phyloP scores from a whole-genome alignment of 1,140 invertebrate genomes.

The Calliphora vicina region DNA sequence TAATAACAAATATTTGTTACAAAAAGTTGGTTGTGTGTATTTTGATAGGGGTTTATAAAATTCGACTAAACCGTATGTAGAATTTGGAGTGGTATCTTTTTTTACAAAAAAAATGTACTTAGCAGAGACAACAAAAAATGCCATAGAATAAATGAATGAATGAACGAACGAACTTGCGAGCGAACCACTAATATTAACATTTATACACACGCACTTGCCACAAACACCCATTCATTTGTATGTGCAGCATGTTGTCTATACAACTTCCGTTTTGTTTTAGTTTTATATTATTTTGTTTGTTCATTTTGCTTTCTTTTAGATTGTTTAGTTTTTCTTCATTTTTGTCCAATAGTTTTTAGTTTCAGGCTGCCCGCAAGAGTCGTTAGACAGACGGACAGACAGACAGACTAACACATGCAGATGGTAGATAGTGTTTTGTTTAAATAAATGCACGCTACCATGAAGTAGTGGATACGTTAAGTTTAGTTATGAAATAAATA shows the following conservation, averaged over 20 bases:
- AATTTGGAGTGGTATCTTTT: too few species aligned
- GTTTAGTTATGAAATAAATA: too few species aligned
- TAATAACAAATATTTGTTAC: too few species aligned
- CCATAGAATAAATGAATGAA: background rate
- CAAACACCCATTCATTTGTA: background rate
- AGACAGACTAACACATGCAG: background rate
- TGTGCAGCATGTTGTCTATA: constrained; percentile 5
- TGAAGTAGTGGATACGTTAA: too few species aligned
- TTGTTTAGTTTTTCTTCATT: background rate
- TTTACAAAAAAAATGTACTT: too few species aligned
- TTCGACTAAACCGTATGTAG: too few species aligned
- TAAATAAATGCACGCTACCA: too few species aligned
- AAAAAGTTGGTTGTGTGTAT: too few species aligned
- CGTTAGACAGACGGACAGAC: background rate
- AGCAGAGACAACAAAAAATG: background rate
- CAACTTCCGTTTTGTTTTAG: constrained; percentile 4
- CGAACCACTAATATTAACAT: background rate
- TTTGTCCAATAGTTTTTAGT: background rate
- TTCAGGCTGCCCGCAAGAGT: background rate
- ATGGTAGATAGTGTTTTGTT: background rate
- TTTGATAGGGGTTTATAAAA: too few species aligned
- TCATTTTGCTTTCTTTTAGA: background rate
- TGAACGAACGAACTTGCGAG: background rate
- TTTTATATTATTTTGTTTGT: background rate
- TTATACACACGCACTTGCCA: background rate